Evolutionary conservation across 2,797 vertebrate species (phyloP), one percentile per base, ranked within the genome.

Genomic region (Argentina silus): DNA sequence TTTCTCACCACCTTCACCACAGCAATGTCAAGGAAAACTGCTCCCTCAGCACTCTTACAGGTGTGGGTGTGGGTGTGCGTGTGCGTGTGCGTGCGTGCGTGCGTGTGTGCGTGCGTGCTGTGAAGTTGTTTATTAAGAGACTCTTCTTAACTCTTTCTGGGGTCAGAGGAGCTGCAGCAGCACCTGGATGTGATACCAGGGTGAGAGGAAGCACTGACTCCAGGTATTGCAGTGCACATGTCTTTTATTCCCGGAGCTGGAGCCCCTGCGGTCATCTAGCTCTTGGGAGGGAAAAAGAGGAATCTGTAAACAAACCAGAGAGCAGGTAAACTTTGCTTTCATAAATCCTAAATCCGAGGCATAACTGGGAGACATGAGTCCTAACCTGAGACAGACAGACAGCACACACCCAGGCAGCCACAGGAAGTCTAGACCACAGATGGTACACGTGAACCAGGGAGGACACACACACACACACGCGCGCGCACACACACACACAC

Each of bases 1-100:
- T 23, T 36, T 64, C 15, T 15, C 70, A 79, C 80, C 76, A 75
- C 86, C 76, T 81, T 83, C 80, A 79, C 88, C 83, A 12, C 86
- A 90, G 81, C 83, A 84, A 82, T 87, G 89, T 91, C 88, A 50
- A 79, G 75, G 74, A 72, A 85, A 85, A 84, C 68, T 75, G 80
- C 73, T 80, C 80, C 80, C 19, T 7, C 42, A 57, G 61, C 48
- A 56, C 62, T 74, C 78, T 77, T 79, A 70, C 10, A 3, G n/a
- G 4, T 43, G 50, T 63, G 73, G 81, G 64, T 77, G 65, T 67
- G 81, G 21, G 61, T 15, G 42, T 36, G 2, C 4, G 27, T 36
- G 27, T 36, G 27, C 4, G 2, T 36, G 27, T 36, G 27, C 4
- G 27, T 36, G 27, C 4, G 27, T 36, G 27, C 4, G 27, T 4